Evolutionary conservation across 2,113 vertebrate species (phyloP).

Genomic region (Patagioenas fasciata): DNA sequence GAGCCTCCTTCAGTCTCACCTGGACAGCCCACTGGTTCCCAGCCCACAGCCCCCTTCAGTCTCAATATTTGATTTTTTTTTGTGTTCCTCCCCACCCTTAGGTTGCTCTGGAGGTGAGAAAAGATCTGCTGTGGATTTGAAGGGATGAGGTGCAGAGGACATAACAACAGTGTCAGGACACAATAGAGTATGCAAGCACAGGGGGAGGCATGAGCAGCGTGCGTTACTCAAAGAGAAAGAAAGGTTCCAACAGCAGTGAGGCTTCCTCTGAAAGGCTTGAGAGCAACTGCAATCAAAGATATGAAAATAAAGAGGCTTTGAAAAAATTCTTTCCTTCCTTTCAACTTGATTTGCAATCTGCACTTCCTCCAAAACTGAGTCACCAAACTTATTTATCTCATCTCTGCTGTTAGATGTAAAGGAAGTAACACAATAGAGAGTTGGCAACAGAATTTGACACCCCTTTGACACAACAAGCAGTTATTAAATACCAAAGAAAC

Average conservation of each 20-base stretch:
- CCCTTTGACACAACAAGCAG: not conserved
- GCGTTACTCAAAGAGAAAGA: not conserved
- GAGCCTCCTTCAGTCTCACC: not conserved
- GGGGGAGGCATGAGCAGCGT: rapidly evolving
- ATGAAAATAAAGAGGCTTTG: not conserved
- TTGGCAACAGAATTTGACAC: not conserved
- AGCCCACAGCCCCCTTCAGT: not conserved
- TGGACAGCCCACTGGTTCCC: not conserved
- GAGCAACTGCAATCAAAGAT: not conserved
- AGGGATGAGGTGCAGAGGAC: not conserved
- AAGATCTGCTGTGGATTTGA: not conserved
- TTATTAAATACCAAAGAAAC: constrained; percentile 36
- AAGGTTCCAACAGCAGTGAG: not conserved
- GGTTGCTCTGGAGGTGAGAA: not conserved
- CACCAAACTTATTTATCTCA: constrained; percentile 5
- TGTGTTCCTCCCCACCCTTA: not conserved
- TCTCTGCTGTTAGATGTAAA: not conserved
- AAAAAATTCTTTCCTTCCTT: not conserved
- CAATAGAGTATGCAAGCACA: not conserved
- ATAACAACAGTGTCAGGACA: not conserved
- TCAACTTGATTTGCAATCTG: not conserved
- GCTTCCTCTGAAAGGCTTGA: not conserved
- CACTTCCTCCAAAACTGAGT: not conserved
- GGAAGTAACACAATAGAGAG: not conserved
- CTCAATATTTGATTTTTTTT: not conserved